Evolutionary conservation across 2,797 vertebrate species (phyloP), one percentile per base, ranked within the genome.

Genomic region (Propithecus deckenii): DNA sequence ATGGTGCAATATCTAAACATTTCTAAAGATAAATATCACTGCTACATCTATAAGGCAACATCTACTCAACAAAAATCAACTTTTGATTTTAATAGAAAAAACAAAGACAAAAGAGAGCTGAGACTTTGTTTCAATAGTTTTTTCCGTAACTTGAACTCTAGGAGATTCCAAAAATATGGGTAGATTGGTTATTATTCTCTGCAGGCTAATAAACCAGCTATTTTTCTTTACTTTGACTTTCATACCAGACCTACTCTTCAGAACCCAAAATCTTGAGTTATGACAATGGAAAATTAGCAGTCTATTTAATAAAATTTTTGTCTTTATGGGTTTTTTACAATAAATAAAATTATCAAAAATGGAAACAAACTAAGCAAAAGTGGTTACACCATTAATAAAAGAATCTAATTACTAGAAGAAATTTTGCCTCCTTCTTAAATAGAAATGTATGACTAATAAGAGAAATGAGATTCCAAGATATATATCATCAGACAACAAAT

Each of bases 121-220:
- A 97, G 96, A 98, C 75, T 67, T 98, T 97, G 97, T 97, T 98
- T 99, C 98, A 71, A 81, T 92, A 81, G 97, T 95, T 80, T 69
- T 96, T 96, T 96, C 94, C 98, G 96, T 97, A 99, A 99, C 97
- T 98, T 96, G 89, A 98, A 98, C 98, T 99, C 98, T 98, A 98
- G 98, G 86, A 97, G 97, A 99, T 99, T 99, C 98, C 98, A 99
- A 98, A 98, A 99, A 98, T 98, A 98, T 72, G 93, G 80, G 80
- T 98, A 98, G 98, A 99, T 87, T 98, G 12, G 3, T 86, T 98
- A 99, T 98, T 98, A 98, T 98, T 99, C 98, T 98, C 1, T 18
- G 94, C 96, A 98, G 90, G 94, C 96, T 98, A 86, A 95, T 98
- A 98, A 98, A 98, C 81, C 91, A 78, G 88, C 71, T 96, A 96